phyloP scores from a whole-genome alignment of 1,140 invertebrate genomes.

The Neodiprion lecontei region DNA sequence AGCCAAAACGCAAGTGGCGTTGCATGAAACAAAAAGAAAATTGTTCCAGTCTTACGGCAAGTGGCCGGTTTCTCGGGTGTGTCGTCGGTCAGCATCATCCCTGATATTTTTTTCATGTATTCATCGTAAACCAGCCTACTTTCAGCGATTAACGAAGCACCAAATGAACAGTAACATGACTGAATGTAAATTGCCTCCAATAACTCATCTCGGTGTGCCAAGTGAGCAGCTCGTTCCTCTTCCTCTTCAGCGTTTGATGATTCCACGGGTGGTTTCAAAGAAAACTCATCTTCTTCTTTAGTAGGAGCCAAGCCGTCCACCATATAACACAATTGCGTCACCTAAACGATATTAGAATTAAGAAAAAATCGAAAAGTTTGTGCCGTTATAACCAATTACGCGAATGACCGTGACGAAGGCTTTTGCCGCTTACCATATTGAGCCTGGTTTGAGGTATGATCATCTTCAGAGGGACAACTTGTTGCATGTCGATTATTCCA shows the following conservation, averaged over 20 bases:
- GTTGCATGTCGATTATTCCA: constrained; percentile 76
- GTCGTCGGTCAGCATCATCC: constrained; percentile 73
- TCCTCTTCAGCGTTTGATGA: constrained; percentile 28
- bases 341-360: constrained; percentile 53
- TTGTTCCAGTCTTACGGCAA: constrained; percentile 59
- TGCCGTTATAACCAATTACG: constrained; percentile 9
- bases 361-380: constrained; percentile 21
- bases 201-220: constrained; percentile 35
- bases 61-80: constrained; percentile 68
- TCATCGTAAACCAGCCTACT: constrained; percentile 78
- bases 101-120: constrained; percentile 78
- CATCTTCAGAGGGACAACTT: constrained; percentile 76
- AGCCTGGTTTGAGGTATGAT: constrained; percentile 84
- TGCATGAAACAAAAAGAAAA: constrained; percentile 11
- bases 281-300: constrained; percentile 55
- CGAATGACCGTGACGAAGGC: neutral
- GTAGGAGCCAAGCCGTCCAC: constrained; percentile 73
- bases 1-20: neutral
- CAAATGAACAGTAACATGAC: constrained; percentile 83
- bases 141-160: constrained; percentile 75
- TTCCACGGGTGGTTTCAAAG: constrained; percentile 21
- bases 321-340: constrained; percentile 82
- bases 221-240: constrained; percentile 31
- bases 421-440: constrained; percentile 74
- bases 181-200: constrained; percentile 61